These are phyloP conservation scores for Arothron firmamentum DNA, from an alignment of 2,113 vertebrate species.

Conservation along the genomic window DNA sequence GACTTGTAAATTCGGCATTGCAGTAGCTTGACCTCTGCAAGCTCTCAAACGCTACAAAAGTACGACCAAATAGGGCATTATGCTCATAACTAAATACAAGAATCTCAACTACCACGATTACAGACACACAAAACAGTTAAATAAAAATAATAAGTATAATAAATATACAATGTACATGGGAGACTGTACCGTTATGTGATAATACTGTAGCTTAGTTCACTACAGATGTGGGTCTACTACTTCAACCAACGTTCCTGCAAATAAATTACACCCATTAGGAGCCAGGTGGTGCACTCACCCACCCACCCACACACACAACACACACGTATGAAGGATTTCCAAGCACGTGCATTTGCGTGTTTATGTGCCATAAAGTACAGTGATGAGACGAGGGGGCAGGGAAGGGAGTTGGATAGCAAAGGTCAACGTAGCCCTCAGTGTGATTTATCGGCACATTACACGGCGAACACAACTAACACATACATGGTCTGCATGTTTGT, in stretches of 20 bases:
- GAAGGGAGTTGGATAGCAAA: constrained; percentile 31
- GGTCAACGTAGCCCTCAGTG: constrained; percentile 47
- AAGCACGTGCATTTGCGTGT: neutral
- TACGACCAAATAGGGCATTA: no score
- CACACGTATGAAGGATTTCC: neutral
- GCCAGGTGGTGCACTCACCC: neutral
- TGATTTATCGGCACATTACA: constrained; percentile 65
- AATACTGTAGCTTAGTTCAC: constrained; percentile 16
- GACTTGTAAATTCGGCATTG: neutral
- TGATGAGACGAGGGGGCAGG: constrained; percentile 27
- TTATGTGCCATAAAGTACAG: constrained; percentile 41
- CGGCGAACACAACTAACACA: constrained; percentile 9
- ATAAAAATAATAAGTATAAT: no score
- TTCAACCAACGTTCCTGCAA: constrained; percentile 8
- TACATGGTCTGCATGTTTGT: neutral
- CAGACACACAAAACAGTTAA: no score
- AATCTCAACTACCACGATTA: no score
- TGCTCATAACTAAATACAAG: no score
- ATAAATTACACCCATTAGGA: constrained; percentile 44
- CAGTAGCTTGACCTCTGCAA: no score
- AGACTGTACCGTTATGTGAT: neutral
- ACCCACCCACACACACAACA: neutral
- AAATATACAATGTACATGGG: no score
- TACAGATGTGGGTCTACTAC: constrained; percentile 2
- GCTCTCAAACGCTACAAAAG: no score